A percentile compares a stretch with the other conserved stretches of the same genome.
Evolutionary conservation across 2,113 vertebrate species (phyloP).

Genomic region (Dunckerocampus dactyliophorus): DNA sequence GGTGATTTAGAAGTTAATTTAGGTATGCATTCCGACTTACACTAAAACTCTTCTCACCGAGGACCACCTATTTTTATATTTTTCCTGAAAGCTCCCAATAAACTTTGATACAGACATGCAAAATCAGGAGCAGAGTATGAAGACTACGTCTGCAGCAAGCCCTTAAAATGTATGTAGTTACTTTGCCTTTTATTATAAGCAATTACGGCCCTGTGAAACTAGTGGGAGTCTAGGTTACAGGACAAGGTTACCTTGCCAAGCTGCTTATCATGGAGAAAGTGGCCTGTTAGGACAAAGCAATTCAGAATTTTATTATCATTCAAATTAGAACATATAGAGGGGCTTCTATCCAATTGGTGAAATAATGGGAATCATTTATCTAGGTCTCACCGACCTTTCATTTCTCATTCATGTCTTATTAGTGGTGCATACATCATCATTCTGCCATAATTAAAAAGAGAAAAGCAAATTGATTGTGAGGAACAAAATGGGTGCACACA

Average conservation of each 20-base stretch:
- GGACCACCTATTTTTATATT: too few species aligned
- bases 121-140: constrained; percentile 11
- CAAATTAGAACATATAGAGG: constrained; percentile 84
- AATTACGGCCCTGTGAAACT: constrained; percentile 50
- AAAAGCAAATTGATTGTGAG: constrained; percentile 77
- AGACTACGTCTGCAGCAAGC: constrained; percentile 23
- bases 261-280: constrained; percentile 75
- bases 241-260: constrained; percentile 80
- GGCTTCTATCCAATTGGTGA: constrained; percentile 87
- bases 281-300: constrained; percentile 71
- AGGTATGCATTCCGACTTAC: too few species aligned
- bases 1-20: too few species aligned
- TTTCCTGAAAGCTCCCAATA: too few species aligned
- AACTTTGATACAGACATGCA: constrained; percentile 1
- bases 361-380: constrained; percentile 92
- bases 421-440: constrained; percentile 86
- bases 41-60: too few species aligned
- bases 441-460: constrained; percentile 80
- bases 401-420: constrained; percentile 88
- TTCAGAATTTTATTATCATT: constrained; percentile 84
- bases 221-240: constrained; percentile 61
- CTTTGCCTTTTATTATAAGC: constrained; percentile 57
- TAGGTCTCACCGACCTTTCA: constrained; percentile 86
- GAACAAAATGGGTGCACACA: constrained; percentile 48
- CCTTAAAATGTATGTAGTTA: constrained; percentile 47